Percentiles rank a stretch among this genome's conserved stretches.
phyloP scores from a whole-genome alignment of 2,888 invertebrate species.

The Mycogona germanica region DNA sequence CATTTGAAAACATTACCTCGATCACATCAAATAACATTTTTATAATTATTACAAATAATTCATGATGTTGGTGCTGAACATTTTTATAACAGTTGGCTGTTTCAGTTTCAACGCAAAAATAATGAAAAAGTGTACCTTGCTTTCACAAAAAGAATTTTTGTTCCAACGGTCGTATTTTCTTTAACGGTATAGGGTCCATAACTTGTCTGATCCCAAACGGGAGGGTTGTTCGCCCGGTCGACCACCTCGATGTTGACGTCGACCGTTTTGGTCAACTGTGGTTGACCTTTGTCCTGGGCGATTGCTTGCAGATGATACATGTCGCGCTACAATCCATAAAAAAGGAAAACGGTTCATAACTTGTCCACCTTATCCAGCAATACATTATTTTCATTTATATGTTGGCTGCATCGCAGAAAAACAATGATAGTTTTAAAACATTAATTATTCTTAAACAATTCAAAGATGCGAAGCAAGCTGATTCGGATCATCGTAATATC shows the following conservation, averaged over 20 bases:
- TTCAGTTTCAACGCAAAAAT: too few relatives aligned
- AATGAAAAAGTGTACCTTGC: too few relatives aligned
- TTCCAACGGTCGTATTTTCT: slow-evolving; percentile 96
- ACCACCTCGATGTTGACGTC: slow-evolving; percentile 98
- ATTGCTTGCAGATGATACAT: slow-evolving; percentile 96
- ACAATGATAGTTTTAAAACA: too few relatives aligned
- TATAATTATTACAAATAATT: slow-evolving; percentile 1
- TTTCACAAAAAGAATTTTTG: slow-evolving; percentile 95
- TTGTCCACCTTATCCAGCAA: background rate
- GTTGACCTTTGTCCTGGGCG: slow-evolving; percentile 95
- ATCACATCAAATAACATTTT: too few relatives aligned
- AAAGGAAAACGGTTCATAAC: slow-evolving; percentile 5
- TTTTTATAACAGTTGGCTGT: too few relatives aligned
- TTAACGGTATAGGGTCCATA: slow-evolving; percentile 95
- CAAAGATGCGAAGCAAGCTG: background rate
- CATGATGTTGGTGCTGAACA: too few relatives aligned
- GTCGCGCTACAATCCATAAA: slow-evolving; percentile 57
- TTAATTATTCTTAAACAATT: background rate
- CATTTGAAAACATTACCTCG: too few relatives aligned
- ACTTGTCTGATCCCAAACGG: slow-evolving; percentile 91
- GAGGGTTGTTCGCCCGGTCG: slow-evolving; percentile 95
- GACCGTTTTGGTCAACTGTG: slow-evolving; percentile 89
- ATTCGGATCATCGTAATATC: too few relatives aligned
- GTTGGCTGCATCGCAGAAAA: too few relatives aligned
- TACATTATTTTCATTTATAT: too few relatives aligned